phyloP scores from a whole-genome alignment of 1,140 invertebrate genomes.

The Hormaphis cornu region DNA sequence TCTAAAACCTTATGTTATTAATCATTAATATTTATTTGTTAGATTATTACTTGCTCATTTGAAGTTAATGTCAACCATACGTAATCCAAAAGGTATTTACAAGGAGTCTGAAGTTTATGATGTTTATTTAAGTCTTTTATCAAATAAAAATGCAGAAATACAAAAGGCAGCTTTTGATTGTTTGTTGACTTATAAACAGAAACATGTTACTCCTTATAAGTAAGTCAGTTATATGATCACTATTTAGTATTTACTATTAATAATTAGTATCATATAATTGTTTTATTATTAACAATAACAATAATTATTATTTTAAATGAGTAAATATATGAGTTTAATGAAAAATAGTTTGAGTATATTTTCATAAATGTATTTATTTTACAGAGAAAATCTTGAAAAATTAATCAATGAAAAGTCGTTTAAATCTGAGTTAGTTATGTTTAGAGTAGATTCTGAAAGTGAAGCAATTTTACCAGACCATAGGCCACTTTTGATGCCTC shows the following conservation, averaged over 20 bases:
- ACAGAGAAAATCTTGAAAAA: constrained; percentile 62
- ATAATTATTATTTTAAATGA: too few species aligned
- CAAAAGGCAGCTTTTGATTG: constrained; percentile 80
- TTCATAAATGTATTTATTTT: constrained; percentile 64
- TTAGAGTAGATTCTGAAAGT: constrained; percentile 63
- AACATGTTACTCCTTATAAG: constrained; percentile 13
- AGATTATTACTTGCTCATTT: constrained; percentile 63
- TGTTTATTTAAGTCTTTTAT: constrained; percentile 68
- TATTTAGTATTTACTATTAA: neutral
- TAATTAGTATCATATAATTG: too few species aligned
- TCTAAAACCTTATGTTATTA: too few species aligned
- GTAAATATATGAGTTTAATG: too few species aligned
- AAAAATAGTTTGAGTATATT: too few species aligned
- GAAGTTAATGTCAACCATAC: constrained; percentile 65
- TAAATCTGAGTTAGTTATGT: constrained; percentile 68
- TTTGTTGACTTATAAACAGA: constrained; percentile 24
- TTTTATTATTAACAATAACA: too few species aligned
- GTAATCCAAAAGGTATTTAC: constrained; percentile 68
- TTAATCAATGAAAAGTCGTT: constrained; percentile 80
- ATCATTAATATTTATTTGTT: constrained; percentile 38
- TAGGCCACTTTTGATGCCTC: constrained; percentile 62
- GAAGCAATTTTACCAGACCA: constrained; percentile 60
- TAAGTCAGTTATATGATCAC: constrained; percentile 43
- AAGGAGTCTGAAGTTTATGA: constrained; percentile 62
- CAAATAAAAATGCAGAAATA: constrained; percentile 58